phyloP scores from a whole-genome alignment of 1,140 invertebrate genomes.

The Panulirus ornatus region DNA sequence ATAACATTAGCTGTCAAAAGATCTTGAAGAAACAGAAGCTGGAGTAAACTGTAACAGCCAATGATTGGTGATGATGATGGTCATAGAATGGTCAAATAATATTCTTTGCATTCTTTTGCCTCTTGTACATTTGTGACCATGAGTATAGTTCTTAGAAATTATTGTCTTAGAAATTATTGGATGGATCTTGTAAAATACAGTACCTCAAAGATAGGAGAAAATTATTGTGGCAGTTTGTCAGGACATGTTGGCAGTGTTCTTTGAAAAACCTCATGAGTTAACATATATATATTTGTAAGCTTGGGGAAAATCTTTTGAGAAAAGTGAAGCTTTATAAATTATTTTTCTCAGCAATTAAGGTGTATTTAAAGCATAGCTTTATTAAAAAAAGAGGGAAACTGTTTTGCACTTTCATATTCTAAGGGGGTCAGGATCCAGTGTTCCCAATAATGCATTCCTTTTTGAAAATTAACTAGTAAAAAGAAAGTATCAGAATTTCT shows the following conservation, averaged over 20 bases:
- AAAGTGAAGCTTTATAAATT: too few species aligned
- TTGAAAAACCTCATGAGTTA: neutral
- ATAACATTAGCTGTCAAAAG: neutral
- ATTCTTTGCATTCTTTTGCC: neutral
- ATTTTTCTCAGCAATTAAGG: too few species aligned
- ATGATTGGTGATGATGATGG: neutral
- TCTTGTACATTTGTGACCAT: neutral
- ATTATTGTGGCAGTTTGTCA: neutral
- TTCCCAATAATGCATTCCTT: too few species aligned
- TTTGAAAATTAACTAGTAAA: too few species aligned
- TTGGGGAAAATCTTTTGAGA: too few species aligned
- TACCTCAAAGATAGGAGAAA: neutral
- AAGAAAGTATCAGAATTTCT: too few species aligned
- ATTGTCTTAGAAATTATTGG: neutral
- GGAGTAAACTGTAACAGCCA: neutral
- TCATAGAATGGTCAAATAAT: neutral
- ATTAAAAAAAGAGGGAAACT: too few species aligned
- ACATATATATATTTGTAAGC: neutral
- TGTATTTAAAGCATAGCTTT: too few species aligned
- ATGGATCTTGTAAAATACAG: neutral
- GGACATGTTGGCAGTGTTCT: neutral
- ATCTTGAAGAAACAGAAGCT: constrained; percentile 3
- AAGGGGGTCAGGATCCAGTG: too few species aligned
- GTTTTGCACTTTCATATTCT: too few species aligned
- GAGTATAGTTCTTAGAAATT: neutral